Evolutionary conservation across 2,113 vertebrate genomes (phyloP).

Genomic region (Sisor rabdophorus): DNA sequence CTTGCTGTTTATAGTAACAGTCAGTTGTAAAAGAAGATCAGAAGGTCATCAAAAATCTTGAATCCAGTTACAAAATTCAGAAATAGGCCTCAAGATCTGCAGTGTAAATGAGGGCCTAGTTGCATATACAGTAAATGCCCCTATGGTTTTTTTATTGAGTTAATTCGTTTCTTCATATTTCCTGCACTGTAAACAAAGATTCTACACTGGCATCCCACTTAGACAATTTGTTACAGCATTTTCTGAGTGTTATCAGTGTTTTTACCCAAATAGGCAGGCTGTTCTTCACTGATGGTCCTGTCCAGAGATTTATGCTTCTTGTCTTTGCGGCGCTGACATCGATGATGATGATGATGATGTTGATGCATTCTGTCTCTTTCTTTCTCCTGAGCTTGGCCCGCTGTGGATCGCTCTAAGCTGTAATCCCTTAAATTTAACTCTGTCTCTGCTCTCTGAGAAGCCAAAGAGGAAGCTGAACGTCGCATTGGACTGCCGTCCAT

Average conservation of each 20-base stretch:
- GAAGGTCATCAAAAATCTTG: no score
- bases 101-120: no score
- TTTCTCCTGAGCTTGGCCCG: conserved; percentile 65
- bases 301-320: conserved; percentile 87
- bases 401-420: conserved; percentile 66
- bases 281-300: conserved; percentile 67
- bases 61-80: no score
- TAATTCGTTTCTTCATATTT: no score
- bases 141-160: no score
- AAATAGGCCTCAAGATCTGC: no score
- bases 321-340: conserved; percentile 84
- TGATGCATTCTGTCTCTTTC: conserved; percentile 69
- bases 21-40: no score
- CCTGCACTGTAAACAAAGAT: no score
- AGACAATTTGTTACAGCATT: no score
- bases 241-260: conserved; percentile 7
- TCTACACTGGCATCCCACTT: no score
- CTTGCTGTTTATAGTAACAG: no score
- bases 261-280: conserved; percentile 73
- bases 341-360: conserved; percentile 78
- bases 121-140: no score
- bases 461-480: conserved; percentile 86
- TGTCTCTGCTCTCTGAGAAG: conserved; percentile 73
- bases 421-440: conserved; percentile 74
- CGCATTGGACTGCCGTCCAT: conserved; percentile 87